Conservation (phyloP, 2,888 invertebrate species). For the Dolichomitus sp. region DNA sequence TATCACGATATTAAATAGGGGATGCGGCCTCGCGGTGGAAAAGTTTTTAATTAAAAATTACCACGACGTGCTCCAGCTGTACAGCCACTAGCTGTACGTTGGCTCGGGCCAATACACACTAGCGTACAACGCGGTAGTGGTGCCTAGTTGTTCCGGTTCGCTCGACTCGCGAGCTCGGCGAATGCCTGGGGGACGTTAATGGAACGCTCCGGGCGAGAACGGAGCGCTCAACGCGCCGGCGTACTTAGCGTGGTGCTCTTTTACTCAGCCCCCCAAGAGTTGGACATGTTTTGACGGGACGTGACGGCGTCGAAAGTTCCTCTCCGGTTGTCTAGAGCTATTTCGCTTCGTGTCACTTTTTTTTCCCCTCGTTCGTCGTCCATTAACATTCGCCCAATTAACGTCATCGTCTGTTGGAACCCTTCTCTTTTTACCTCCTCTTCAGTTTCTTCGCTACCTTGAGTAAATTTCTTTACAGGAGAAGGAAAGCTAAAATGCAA, state of each 20-base stretch:
- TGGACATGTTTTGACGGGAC: slow-evolving; percentile 46
- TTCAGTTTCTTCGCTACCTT: neutral
- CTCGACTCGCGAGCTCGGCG: slow-evolving; percentile 21
- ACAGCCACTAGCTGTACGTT: slow-evolving; percentile 22
- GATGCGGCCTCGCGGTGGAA: slow-evolving; percentile 65
- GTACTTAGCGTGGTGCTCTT: slow-evolving; percentile 31
- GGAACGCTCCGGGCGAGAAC: slow-evolving; percentile 39
- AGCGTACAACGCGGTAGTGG: neutral
- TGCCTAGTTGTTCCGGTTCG: slow-evolving; percentile 6
- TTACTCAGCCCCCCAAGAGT: slow-evolving; percentile 16
- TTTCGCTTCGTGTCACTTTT: slow-evolving; percentile 10
- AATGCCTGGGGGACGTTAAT: slow-evolving; percentile 41
- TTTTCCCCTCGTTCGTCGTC: slow-evolving; percentile 33
- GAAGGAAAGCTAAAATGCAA: neutral
- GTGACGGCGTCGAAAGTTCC: slow-evolving; percentile 25
- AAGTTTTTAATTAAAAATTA: slow-evolving; percentile 77
- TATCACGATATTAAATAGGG: slow-evolving; percentile 75
- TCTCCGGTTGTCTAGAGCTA: slow-evolving; percentile 18
- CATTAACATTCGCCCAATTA: slow-evolving; percentile 57
- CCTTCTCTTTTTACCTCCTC: slow-evolving; percentile 5
- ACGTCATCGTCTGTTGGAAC: slow-evolving; percentile 48
- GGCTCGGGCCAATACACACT: neutral
- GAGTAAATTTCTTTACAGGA: neutral
- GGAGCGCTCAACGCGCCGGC: neutral
- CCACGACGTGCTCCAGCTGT: slow-evolving; percentile 39